A percentile compares a stretch with the other conserved stretches of the same genome.
Evolutionary conservation across 2,888 invertebrate genomes (phyloP).

Genomic region (Drosophila setosimentum): DNA sequence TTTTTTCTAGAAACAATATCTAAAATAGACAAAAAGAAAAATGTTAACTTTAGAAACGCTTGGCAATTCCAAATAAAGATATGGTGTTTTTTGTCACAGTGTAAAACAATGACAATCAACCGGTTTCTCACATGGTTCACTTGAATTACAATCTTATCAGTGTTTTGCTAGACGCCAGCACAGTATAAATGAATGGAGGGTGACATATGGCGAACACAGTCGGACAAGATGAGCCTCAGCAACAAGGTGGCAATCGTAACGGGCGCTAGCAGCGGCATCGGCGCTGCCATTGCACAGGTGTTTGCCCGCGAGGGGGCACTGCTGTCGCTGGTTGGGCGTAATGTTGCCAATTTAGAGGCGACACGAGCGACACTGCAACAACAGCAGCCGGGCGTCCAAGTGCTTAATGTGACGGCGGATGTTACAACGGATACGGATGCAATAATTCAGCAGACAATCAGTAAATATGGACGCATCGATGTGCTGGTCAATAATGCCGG

Average conservation of each 20-base stretch:
- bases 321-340: conserved; percentile 89
- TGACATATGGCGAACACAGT: conserved; percentile 30
- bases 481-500: conserved; percentile 95
- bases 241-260: conserved; percentile 87
- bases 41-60: neutral
- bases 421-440: conserved; percentile 88
- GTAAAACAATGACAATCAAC: neutral
- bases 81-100: neutral
- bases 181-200: conserved; percentile 38
- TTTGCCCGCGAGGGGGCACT: conserved; percentile 88
- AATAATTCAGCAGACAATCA: conserved; percentile 89
- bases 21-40: neutral
- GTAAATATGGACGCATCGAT: conserved; percentile 89
- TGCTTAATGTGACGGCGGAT: conserved; percentile 87
- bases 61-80: neutral
- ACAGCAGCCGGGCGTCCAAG: conserved; percentile 29
- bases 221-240: conserved; percentile 75
- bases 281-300: conserved; percentile 89
- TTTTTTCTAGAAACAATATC: neutral
- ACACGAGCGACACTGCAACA: conserved; percentile 85
- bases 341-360: conserved; percentile 88
- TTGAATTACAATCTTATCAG: conserved; percentile 48
- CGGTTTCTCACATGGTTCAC: conserved; percentile 26
- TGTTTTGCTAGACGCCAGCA: neutral
- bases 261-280: conserved; percentile 92